Base-by-base conservation (phyloP, 2,113 vertebrate genomes). In the Elephantulus edwardii region DNA sequence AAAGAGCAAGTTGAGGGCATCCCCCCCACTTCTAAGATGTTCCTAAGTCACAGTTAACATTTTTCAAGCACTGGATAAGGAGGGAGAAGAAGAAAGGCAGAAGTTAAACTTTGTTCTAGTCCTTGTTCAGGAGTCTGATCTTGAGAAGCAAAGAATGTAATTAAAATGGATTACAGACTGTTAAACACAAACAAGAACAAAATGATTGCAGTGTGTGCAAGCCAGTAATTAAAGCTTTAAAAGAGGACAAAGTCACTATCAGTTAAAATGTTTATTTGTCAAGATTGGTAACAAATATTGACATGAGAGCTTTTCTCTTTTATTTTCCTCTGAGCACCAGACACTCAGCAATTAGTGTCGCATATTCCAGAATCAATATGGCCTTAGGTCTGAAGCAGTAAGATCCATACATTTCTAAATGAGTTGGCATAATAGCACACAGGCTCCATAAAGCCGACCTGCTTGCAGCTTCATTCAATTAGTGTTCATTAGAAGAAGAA, bases 111-210 rank as follows among this genome's bases (percentile, higher is more conserved):
- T 95, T 95, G 89, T 91, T 91, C 80, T 93, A 56, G 88, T 38
- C 83, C 91, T 74, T 86, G 82, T 86, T 96, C 82, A 42, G 86
- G 91, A 70, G 71, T 92, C 58, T 95, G 83, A 92, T 92, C 93
- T 94, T 96, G 93, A 94, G 95, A 91, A 93, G 88, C 89, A 93
- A 97, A 95, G 92, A 91, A 93, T 96, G 58, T 96, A 95, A 96
- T 96, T 95, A 96, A 91, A 96, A 75, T 82, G 93, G 94, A 95
- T 96, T 97, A 95, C 90, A 95, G 91, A 93, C 95, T 95, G 76
- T 86, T 96, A 90, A 92, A 95, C 91, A 89, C 94, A 85, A 96
- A 95, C 96, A 96, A 94, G 95, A 95, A 91, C 95, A 95, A 93
- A 96, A 95, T 95, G 95, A 96, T 94, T 95, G 93, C 91, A 95